These are phyloP conservation scores for Prietella phreatophila DNA, from an alignment of 2,113 vertebrate genomes.

Conservation along the genomic window DNA sequence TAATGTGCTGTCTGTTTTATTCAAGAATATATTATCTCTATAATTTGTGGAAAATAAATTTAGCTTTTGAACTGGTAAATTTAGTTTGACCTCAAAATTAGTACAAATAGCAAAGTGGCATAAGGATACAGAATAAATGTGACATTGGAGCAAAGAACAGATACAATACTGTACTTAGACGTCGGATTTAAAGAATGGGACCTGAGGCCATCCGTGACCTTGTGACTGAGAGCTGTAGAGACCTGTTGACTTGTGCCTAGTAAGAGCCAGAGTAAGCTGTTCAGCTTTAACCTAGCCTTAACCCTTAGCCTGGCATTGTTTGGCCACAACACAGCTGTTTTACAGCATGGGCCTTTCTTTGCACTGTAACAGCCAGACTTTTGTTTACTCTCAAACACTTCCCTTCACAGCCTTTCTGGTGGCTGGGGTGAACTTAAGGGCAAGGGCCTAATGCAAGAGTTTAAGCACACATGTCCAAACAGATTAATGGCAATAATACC, in stretches of 20 bases:
- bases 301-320: slow-evolving; percentile 60
- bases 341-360: slow-evolving; percentile 54
- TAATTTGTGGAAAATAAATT: background rate
- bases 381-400: slow-evolving; percentile 67
- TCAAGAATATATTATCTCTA: background rate
- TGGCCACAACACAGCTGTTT: slow-evolving; percentile 57
- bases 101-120: background rate
- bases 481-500: slow-evolving; percentile 42
- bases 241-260: slow-evolving; percentile 51
- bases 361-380: slow-evolving; percentile 54
- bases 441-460: slow-evolving; percentile 52
- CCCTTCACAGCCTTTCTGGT: slow-evolving; percentile 55
- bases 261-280: slow-evolving; percentile 54
- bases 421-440: slow-evolving; percentile 41
- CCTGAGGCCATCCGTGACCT: background rate
- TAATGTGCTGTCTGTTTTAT: background rate
- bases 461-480: slow-evolving; percentile 49
- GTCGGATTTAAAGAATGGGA: background rate
- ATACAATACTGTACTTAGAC: background rate
- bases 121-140: background rate
- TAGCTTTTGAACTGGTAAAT: background rate
- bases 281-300: slow-evolving; percentile 40
- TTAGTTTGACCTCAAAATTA: background rate
- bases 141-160: background rate
- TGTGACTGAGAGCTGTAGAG: slow-evolving; percentile 36